Percentiles rank a stretch among this genome's conserved stretches.
These are phyloP conservation scores for Chirona hameri DNA, from an alignment of 2,888 invertebrate species.

Conservation along the genomic window DNA sequence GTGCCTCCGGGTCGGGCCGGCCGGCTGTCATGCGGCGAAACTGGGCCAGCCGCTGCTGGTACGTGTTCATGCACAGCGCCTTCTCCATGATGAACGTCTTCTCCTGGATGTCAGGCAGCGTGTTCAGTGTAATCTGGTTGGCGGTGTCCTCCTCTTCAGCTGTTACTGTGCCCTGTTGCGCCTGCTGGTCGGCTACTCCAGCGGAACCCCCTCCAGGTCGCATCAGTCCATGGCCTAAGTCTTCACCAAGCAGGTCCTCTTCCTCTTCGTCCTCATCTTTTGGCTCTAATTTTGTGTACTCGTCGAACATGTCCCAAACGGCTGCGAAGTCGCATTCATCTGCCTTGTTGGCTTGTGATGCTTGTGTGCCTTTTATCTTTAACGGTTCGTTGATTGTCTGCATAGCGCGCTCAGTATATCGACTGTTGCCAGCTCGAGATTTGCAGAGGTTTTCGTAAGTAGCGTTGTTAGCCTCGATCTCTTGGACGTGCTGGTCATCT, in stretches of 20 bases:
- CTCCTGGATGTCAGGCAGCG: not conserved
- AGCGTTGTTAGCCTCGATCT: not conserved
- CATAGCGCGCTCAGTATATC: not conserved
- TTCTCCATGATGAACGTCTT: constrained; percentile 22
- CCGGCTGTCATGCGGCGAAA: not conserved
- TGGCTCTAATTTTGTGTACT: not conserved
- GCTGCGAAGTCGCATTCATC: not conserved
- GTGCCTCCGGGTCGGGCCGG: not conserved
- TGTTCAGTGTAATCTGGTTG: not conserved
- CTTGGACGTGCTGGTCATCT: not conserved
- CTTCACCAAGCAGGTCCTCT: not conserved
- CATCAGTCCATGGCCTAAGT: not conserved
- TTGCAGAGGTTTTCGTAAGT: not conserved
- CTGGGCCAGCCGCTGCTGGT: constrained; percentile 22
- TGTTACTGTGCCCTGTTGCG: not conserved
- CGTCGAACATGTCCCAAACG: constrained; percentile 23
- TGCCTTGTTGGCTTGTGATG: not conserved
- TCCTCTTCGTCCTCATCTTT: not conserved
- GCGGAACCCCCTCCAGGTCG: not conserved
- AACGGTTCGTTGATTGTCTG: not conserved
- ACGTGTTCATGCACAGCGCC: constrained; percentile 24
- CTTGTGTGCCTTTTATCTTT: not conserved
- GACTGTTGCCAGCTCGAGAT: not conserved
- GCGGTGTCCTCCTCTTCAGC: not conserved
- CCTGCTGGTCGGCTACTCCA: too few species aligned